These are phyloP conservation scores for Scaptodrosophila latifasciaeformis DNA, from an alignment of 2,888 invertebrate genomes.

Conservation along the genomic window DNA sequence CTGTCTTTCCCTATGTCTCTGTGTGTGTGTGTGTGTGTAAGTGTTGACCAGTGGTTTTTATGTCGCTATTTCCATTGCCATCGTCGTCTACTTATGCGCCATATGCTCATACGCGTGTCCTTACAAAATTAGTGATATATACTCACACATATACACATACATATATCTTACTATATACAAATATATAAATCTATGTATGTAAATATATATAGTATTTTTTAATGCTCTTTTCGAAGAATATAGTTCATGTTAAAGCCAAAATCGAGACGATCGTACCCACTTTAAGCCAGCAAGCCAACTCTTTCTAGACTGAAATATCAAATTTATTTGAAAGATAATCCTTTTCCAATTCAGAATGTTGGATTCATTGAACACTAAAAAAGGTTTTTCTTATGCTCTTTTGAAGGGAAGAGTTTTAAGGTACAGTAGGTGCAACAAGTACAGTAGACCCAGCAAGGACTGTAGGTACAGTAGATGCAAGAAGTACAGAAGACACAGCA, in stretches of 20 bases:
- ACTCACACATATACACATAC: constrained; percentile 59
- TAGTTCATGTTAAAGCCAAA: constrained; percentile 27
- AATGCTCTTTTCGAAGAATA: constrained; percentile 42
- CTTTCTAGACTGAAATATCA: no score
- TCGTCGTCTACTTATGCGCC: constrained; percentile 55
- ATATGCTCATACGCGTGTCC: constrained; percentile 53
- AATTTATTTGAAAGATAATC: no score
- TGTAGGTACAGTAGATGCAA: no score
- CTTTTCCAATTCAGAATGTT: no score
- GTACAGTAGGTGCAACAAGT: no score
- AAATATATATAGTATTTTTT: constrained; percentile 36
- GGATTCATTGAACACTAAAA: no score
- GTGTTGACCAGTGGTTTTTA: constrained; percentile 30
- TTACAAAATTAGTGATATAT: constrained; percentile 62
- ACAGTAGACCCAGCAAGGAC: no score
- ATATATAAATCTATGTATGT: constrained; percentile 23
- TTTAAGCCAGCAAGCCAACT: no score
- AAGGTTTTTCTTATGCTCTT: no score
- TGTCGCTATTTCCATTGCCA: constrained; percentile 32
- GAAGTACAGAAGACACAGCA: no score
- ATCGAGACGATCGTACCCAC: no score
- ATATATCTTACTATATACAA: constrained; percentile 24
- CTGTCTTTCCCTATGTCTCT: constrained; percentile 5
- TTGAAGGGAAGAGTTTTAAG: no score
- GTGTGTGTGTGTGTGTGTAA: constrained; percentile 12